Conservation (phyloP, 2,113 vertebrate genomes). For the Arizona elegans region DNA sequence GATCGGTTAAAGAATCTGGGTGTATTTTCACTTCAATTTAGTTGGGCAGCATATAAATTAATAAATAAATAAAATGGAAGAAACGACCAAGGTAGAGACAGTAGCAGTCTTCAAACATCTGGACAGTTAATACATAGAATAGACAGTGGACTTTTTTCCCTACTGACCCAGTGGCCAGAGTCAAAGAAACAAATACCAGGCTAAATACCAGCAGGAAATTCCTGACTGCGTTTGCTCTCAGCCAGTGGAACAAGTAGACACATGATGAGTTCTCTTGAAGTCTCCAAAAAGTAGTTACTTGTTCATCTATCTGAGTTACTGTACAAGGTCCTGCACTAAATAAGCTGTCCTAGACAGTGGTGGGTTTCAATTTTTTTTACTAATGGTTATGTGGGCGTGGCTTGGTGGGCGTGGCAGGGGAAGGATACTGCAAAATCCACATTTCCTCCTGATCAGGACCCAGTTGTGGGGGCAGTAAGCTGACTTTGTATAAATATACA, state of each 20-base stretch:
- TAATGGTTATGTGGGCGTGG: too few species aligned
- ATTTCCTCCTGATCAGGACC: too few species aligned
- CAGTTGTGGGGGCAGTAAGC: too few species aligned
- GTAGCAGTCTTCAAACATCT: not conserved
- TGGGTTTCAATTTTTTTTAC: too few species aligned
- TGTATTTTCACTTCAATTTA: not conserved
- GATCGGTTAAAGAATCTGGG: not conserved
- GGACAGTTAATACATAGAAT: not conserved
- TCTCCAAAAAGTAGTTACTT: not conserved
- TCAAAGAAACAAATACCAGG: not conserved
- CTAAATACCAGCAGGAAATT: not conserved
- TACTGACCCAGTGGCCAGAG: not conserved
- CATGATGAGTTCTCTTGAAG: not conserved
- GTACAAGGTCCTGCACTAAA: not conserved
- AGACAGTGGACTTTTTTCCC: not conserved
- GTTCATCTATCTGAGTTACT: not conserved
- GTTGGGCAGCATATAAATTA: not conserved
- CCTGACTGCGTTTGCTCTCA: not conserved
- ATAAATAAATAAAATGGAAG: not conserved
- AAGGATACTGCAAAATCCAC: too few species aligned
- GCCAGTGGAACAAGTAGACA: not conserved
- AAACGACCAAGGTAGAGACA: not conserved
- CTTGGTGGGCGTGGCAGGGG: too few species aligned
- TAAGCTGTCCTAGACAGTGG: not conserved
- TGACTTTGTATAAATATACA: too few species aligned